These are phyloP conservation scores for Diachasma alloeum DNA, from an alignment of 1,140 invertebrate species.

Conservation along the genomic window DNA sequence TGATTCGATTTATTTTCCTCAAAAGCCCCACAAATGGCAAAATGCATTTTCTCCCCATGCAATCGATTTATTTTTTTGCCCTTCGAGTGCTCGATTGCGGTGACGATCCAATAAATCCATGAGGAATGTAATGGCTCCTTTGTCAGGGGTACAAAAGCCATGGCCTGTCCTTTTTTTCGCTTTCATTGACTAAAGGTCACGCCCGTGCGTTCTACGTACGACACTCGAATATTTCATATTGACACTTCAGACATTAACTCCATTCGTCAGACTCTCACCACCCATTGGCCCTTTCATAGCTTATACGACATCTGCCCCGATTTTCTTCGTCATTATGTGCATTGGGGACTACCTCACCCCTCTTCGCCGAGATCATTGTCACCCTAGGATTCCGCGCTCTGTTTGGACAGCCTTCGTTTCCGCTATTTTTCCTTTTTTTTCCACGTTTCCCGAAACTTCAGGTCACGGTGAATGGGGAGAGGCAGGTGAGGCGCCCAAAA, in stretches of 20 bases:
- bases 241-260: slow-evolving; percentile 46
- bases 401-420: slow-evolving; percentile 37
- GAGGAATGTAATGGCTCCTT: slow-evolving; percentile 31
- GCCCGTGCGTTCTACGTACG: slow-evolving; percentile 20
- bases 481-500: background rate
- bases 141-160: slow-evolving; percentile 2
- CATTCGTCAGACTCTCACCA: slow-evolving; percentile 38
- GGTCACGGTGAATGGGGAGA: background rate
- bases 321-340: slow-evolving; percentile 23
- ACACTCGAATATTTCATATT: slow-evolving; percentile 45
- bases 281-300: slow-evolving; percentile 23
- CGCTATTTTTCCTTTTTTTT: background rate
- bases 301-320: slow-evolving; percentile 27
- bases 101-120: slow-evolving; percentile 31
- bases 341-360: slow-evolving; percentile 8
- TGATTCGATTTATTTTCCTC: background rate
- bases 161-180: background rate
- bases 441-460: background rate
- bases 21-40: background rate
- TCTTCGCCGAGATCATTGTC: slow-evolving; percentile 19
- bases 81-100: slow-evolving; percentile 30
- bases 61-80: slow-evolving; percentile 16
- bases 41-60: slow-evolving; percentile 7
- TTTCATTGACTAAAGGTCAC: slow-evolving; percentile 18
- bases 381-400: slow-evolving; percentile 22